phyloP scores from a whole-genome alignment of 2,113 vertebrate species.

The Paralichthys olivaceus region DNA sequence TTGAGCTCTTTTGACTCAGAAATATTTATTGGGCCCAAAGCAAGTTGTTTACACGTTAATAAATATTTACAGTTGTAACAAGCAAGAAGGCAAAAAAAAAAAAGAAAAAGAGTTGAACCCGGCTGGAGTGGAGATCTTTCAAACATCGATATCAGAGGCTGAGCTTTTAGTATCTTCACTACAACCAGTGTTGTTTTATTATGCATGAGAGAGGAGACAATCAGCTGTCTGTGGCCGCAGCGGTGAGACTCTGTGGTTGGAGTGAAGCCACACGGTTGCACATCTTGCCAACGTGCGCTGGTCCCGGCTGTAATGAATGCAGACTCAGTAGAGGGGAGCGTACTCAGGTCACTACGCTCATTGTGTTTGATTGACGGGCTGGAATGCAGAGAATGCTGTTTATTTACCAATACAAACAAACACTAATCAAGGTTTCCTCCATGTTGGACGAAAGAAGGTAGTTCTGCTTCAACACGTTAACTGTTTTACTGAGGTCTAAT shows the following conservation, averaged over 20 bases:
- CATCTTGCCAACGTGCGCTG: slow-evolving; percentile 45
- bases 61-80: slow-evolving; percentile 71
- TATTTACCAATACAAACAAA: slow-evolving; percentile 16
- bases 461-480: neutral
- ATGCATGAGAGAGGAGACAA: slow-evolving; percentile 69
- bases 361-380: slow-evolving; percentile 27
- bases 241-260: slow-evolving; percentile 52
- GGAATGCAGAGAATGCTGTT: slow-evolving; percentile 24
- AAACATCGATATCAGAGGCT: slow-evolving; percentile 36
- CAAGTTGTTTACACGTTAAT: slow-evolving; percentile 58
- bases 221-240: slow-evolving; percentile 61
- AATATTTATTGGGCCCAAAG: slow-evolving; percentile 20
- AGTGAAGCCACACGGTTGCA: slow-evolving; percentile 53
- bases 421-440: neutral
- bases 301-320: slow-evolving; percentile 35
- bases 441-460: neutral
- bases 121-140: slow-evolving; percentile 47
- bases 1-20: neutral
- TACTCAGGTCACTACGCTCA: slow-evolving; percentile 19
- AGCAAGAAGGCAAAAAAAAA: slow-evolving; percentile 49
- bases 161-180: slow-evolving; percentile 54
- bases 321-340: neutral
- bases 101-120: slow-evolving; percentile 27
- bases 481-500: neutral
- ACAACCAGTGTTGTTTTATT: slow-evolving; percentile 58